Conservation (phyloP, 2,888 invertebrate species). For the Tricholauxania praeusta region DNA sequence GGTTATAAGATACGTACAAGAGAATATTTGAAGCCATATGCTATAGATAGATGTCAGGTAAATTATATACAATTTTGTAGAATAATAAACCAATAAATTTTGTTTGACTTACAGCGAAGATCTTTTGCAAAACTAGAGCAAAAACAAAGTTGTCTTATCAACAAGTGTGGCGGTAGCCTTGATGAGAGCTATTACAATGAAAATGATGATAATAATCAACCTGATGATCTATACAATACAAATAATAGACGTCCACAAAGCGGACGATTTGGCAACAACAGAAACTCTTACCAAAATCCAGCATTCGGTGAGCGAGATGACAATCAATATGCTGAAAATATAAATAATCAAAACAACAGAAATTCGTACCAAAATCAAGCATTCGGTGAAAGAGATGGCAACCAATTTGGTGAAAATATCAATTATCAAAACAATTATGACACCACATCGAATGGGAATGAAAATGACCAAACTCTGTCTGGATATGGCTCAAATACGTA, state of each 20-base stretch:
- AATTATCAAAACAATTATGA: no score
- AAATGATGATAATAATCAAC: slow-evolving; percentile 35
- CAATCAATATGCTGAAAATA: neutral
- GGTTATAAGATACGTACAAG: slow-evolving; percentile 78
- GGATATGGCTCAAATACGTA: slow-evolving; percentile 42
- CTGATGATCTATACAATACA: neutral
- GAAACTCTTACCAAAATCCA: neutral
- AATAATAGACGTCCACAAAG: slow-evolving; percentile 1
- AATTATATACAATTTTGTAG: slow-evolving; percentile 42
- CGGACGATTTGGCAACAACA: neutral
- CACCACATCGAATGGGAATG: slow-evolving; percentile 5
- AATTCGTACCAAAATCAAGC: no score
- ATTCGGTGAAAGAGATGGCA: neutral
- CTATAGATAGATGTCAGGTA: slow-evolving; percentile 72
- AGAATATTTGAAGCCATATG: slow-evolving; percentile 72
- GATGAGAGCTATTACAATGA: neutral
- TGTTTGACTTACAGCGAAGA: slow-evolving; percentile 37
- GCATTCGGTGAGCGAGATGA: neutral
- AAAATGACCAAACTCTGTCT: slow-evolving; percentile 35
- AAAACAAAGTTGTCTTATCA: slow-evolving; percentile 48
- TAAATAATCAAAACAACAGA: neutral
- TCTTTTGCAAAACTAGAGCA: slow-evolving; percentile 48
- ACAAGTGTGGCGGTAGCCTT: slow-evolving; percentile 57
- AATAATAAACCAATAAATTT: neutral
- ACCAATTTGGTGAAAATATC: no score